Percentiles rank a stretch among this genome's conserved stretches.
Conservation (phyloP, 2,888 invertebrate species). For the Leistus spinibarbis region DNA sequence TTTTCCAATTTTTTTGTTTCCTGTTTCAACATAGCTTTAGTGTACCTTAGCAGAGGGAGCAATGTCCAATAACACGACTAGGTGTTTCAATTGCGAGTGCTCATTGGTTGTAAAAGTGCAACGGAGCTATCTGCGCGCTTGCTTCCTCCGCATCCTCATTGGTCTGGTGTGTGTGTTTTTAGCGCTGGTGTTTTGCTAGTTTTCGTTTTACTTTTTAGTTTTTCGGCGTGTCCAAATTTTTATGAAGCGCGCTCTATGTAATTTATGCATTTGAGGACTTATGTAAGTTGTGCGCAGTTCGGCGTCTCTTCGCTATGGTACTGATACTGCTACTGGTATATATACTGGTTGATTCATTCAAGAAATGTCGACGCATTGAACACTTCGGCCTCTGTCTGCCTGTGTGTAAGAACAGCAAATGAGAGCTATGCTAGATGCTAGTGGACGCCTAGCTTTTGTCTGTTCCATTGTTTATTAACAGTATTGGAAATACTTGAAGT, state of each 20-base stretch:
- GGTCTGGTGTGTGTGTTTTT: not conserved
- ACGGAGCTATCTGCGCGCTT: not conserved
- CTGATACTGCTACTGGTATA: too few relatives aligned
- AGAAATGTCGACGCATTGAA: not conserved
- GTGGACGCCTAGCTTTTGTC: too few relatives aligned
- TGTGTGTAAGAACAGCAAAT: too few relatives aligned
- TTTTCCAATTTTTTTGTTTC: not conserved
- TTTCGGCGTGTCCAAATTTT: constrained; percentile 29
- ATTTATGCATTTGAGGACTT: constrained; percentile 30
- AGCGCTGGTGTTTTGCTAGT: constrained; percentile 7
- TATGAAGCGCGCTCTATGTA: constrained; percentile 13
- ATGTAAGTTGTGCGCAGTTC: constrained; percentile 24
- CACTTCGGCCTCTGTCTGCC: not conserved
- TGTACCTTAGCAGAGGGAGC: constrained; percentile 24
- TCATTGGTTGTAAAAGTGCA: constrained; percentile 20
- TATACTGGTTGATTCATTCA: constrained; percentile 3
- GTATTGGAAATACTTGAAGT: too few relatives aligned
- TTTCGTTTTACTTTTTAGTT: constrained; percentile 9
- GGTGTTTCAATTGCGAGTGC: not conserved
- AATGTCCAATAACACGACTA: constrained; percentile 23
- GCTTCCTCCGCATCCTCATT: not conserved
- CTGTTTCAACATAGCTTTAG: not conserved
- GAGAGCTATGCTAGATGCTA: too few relatives aligned
- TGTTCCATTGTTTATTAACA: too few relatives aligned
- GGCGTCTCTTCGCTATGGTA: too few relatives aligned